A percentile compares a stretch with the other conserved stretches of the same genome.
These are phyloP conservation scores for Myiagra hebetior DNA, from an alignment of 2,113 vertebrate species.

Conservation along the genomic window DNA sequence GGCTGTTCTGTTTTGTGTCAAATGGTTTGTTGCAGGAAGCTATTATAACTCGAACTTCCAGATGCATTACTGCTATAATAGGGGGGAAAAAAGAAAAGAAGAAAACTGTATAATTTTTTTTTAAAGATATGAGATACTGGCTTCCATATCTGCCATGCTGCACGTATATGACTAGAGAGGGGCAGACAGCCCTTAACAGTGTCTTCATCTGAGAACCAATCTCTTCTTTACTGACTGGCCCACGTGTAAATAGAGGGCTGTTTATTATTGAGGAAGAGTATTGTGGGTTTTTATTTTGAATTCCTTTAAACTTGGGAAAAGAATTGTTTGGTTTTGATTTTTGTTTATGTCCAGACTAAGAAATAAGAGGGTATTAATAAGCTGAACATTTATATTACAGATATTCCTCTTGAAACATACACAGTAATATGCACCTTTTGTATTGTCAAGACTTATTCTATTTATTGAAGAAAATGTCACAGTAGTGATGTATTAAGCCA, in stretches of 20 bases:
- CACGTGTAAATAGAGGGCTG: constrained; percentile 66
- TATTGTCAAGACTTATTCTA: constrained; percentile 82
- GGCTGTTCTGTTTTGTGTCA: constrained; percentile 70
- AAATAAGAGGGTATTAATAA: constrained; percentile 70
- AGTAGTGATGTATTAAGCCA: constrained; percentile 86
- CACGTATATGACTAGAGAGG: constrained; percentile 46
- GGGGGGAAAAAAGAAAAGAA: neutral
- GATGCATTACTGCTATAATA: constrained; percentile 74
- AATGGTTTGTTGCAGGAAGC: constrained; percentile 78
- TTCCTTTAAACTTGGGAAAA: constrained; percentile 57
- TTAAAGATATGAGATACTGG: constrained; percentile 56
- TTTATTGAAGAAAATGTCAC: constrained; percentile 88
- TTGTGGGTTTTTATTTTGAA: constrained; percentile 16
- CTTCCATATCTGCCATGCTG: constrained; percentile 65
- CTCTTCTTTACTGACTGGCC: constrained; percentile 64
- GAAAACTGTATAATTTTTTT: constrained; percentile 22
- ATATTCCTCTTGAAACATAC: constrained; percentile 75
- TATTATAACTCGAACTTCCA: constrained; percentile 75
- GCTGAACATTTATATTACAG: constrained; percentile 73
- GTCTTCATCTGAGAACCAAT: constrained; percentile 12
- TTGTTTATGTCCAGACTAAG: constrained; percentile 65
- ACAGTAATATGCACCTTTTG: constrained; percentile 81
- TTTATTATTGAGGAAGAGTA: constrained; percentile 52
- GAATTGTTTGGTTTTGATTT: constrained; percentile 62
- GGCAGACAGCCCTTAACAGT: neutral